Base-by-base conservation (phyloP, 2,113 vertebrate species). In the Melanostigma gelatinosum region DNA sequence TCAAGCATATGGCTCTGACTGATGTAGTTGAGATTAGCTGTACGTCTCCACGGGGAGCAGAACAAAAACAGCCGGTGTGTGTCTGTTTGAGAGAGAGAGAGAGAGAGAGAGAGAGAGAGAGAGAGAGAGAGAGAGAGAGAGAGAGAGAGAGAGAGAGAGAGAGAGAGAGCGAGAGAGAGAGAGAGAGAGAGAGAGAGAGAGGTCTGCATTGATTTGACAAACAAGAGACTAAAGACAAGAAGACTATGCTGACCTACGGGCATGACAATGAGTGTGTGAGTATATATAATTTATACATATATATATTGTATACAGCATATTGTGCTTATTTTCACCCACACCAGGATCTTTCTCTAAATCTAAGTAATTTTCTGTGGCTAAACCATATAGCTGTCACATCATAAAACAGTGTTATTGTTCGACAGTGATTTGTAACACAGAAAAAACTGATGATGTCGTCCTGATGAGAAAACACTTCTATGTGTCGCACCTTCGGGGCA, bases 221-320 rank as follows among this genome's bases (percentile, higher is more conserved):
- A 81, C 82, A 84, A 27, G 91, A 91, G 79, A 88, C 83, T 87
- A 81, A 89, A 89, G 87, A 91, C 83, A 88, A 48, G 83, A 77
- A 36, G 82, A 84, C 84, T 79, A 24, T 7, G 10, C 60, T 84
- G 85, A 92, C 91, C 91, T 92, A 8, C 10, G 29, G 61, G 24
- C 72, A 71, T 60, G 57, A 67, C n/a, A 63, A 24, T 73, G 24
- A 66, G 7, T 40, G 48, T 50, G 40, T 50, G 69, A 63, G 50
- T 11, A 42, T 10, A 42, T 9, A 40, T 10, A 24, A 24, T 24
- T 24, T 24, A 40, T 40, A 40, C 11, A 40, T 10, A 40, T 34
- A 34, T 34, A 34, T 34, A 34, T 5, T 34, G 34, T 34, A 34
- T 34, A 6, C 32, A 32, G 32, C 32, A 32, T 34, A 34, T 34